Evolutionary conservation across 2,113 vertebrate species (phyloP).

Genomic region (Trogon melanurus): DNA sequence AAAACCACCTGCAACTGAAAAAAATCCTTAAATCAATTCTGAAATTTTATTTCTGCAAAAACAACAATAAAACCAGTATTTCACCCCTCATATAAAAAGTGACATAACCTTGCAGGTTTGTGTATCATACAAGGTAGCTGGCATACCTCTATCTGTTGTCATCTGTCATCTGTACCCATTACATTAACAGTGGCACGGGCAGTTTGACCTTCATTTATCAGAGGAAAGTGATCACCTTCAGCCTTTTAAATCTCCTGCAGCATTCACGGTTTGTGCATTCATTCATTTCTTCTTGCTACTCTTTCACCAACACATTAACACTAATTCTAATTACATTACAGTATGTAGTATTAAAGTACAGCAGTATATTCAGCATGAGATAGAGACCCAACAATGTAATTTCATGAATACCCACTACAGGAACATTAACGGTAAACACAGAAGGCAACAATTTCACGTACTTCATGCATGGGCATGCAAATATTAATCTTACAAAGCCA

Average conservation of each 20-base stretch:
- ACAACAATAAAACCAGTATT: neutral
- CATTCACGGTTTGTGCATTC: neutral
- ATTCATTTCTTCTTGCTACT: neutral
- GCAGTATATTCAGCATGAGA: neutral
- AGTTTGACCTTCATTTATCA: neutral
- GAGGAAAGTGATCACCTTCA: neutral
- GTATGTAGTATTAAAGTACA: too few species aligned
- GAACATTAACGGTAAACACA: neutral
- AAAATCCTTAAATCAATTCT: neutral
- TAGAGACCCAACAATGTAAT: neutral
- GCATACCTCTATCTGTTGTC: neutral
- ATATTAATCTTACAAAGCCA: neutral
- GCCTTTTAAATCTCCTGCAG: neutral
- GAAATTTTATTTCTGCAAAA: neutral
- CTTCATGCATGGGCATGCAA: accelerated
- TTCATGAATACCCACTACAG: neutral
- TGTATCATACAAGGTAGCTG: neutral
- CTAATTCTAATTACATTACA: neutral
- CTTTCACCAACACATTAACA: neutral
- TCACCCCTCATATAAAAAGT: neutral
- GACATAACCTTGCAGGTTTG: neutral
- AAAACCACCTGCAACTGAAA: neutral
- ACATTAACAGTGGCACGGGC: neutral
- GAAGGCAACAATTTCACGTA: neutral
- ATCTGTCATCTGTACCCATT: too few species aligned